Evolutionary conservation across 2,888 invertebrate genomes (phyloP), one percentile per base, ranked within the genome.

Genomic region (Pomacea canaliculata): DNA sequence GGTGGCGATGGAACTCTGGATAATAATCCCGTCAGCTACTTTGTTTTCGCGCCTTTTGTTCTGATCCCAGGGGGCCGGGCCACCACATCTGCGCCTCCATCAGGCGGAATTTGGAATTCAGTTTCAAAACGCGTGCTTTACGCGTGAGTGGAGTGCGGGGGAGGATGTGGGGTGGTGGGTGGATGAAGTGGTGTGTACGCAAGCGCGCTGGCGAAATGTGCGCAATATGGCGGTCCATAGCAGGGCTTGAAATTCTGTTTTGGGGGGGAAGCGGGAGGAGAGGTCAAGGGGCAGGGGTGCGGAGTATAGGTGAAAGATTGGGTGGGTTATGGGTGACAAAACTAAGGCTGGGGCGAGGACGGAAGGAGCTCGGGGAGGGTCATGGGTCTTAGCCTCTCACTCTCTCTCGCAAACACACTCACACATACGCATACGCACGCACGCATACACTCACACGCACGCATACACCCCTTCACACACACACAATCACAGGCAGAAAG

Each of bases 1-100:
- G 7, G 48, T 63, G 46, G 67, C 67, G n/a, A 67, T 56, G 19
- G 67, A 66, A 66, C 65, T 66, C 56, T 65, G 73, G 66, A 56
- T 73, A 49, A 66, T 63, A 73, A 62, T 56, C 67, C 51, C 19
- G 56, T 67, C 51, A 56, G 51, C 51, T 56, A 56, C 51, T 56
- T 56, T 56, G 51, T 56, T 56, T 56, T 56, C 51, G 51, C 51
- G 51, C 51, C 51, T 56, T 56, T 56, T 56, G 51, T 56, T 56
- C 51, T 56, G 51, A 56, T 56, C 51, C 51, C 51, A 10, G 12
- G 51, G 51, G 51, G 51, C 51, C 51, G 51, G 51, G 51, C 51
- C 51, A 16, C 51, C 51, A 56, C 51, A 56, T 56, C 51, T 56
- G 51, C 51, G 51, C 51, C 51, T 56, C 51, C 51, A 56, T 56